Percentiles rank a stretch among this genome's conserved stretches.
These are phyloP conservation scores for Cenopis cana DNA, from an alignment of 2,888 invertebrate species.

Conservation along the genomic window DNA sequence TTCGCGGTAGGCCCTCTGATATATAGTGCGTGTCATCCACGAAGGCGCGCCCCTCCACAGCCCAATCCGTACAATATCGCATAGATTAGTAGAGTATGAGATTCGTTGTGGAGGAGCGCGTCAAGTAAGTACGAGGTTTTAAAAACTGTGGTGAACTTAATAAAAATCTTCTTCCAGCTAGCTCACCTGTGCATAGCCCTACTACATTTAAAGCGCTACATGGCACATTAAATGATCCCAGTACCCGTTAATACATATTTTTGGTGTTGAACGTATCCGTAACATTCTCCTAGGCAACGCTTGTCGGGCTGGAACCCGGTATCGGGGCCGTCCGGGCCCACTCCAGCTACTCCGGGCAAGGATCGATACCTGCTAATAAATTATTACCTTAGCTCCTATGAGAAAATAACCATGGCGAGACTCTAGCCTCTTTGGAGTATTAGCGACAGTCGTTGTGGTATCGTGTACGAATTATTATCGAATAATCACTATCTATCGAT, in stretches of 20 bases:
- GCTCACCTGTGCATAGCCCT: neutral
- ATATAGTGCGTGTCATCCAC: no score
- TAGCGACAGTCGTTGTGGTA: neutral
- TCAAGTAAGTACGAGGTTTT: no score
- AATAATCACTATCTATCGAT: no score
- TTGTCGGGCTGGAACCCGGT: slow-evolving; percentile 13
- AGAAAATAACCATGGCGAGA: slow-evolving; percentile 24
- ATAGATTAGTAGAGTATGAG: no score
- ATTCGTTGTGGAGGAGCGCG: no score
- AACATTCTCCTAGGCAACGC: slow-evolving; percentile 13
- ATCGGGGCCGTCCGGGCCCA: slow-evolving; percentile 16
- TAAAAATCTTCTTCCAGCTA: neutral
- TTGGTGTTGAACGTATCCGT: slow-evolving; percentile 1
- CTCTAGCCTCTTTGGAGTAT: neutral
- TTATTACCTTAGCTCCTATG: slow-evolving; percentile 32
- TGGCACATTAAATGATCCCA: neutral
- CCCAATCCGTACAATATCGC: no score
- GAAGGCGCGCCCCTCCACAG: no score
- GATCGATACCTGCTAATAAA: slow-evolving; percentile 37
- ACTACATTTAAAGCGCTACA: neutral
- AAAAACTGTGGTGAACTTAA: no score
- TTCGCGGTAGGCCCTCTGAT: no score
- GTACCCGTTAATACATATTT: neutral
- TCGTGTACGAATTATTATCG: neutral
- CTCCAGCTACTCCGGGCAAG: slow-evolving; percentile 18